These are phyloP conservation scores for Sebastes oblongus DNA, from an alignment of 2,797 vertebrate genomes.

Conservation along the genomic window DNA sequence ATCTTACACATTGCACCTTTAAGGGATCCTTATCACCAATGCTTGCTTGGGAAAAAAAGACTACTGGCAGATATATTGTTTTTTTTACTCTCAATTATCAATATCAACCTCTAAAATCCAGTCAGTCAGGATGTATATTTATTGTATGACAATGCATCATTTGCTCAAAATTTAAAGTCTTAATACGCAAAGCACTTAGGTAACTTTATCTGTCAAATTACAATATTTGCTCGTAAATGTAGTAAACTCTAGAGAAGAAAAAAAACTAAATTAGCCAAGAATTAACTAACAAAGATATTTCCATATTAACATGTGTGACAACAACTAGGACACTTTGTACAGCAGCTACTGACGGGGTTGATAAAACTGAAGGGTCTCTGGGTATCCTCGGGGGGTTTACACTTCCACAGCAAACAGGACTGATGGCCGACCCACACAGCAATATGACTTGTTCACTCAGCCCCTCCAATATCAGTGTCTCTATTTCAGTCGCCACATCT, in stretches of 20 bases:
- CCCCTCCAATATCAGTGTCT: conserved; percentile 75
- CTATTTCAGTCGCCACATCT: conserved; percentile 84
- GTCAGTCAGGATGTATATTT: background rate
- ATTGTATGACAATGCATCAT: background rate
- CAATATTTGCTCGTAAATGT: background rate
- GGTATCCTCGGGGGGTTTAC: conserved; percentile 66
- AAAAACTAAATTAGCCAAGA: background rate
- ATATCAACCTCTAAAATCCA: background rate
- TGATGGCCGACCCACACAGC: conserved; percentile 73
- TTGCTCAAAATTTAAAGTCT: background rate
- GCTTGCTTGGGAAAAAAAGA: background rate
- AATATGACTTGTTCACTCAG: conserved; percentile 83
- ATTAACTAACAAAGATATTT: background rate
- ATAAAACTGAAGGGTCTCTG: conserved; percentile 59
- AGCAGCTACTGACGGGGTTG: conserved; percentile 37
- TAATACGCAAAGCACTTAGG: background rate
- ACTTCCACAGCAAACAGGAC: conserved; percentile 72
- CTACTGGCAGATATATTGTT: background rate
- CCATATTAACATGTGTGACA: background rate
- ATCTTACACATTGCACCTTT: background rate
- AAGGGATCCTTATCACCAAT: background rate
- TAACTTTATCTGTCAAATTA: background rate
- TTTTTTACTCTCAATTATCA: background rate
- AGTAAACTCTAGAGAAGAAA: background rate
- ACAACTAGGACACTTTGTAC: background rate